Percentiles rank a stretch among this genome's conserved stretches.
These are phyloP conservation scores for Agrochola macilenta DNA, from an alignment of 2,888 invertebrate genomes.

Conservation along the genomic window DNA sequence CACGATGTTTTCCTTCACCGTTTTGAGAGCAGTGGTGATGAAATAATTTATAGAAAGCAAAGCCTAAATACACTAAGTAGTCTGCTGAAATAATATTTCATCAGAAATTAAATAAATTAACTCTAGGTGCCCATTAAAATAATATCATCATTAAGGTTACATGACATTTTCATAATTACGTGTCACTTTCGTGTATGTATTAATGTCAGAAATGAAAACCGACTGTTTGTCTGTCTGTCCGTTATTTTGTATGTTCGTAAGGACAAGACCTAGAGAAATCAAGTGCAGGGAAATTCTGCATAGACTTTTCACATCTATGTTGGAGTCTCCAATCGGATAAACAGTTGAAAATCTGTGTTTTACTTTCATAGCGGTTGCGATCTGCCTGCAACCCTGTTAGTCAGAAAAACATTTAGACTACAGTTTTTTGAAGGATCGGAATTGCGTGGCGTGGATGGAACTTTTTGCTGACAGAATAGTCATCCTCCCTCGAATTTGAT, in stretches of 20 bases:
- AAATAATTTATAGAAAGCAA: too few species aligned
- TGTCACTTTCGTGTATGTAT: constrained; percentile 49
- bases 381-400: background rate
- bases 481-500: background rate
- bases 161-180: constrained; percentile 63
- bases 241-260: constrained; percentile 14
- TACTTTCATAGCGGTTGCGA: too few species aligned
- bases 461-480: background rate
- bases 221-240: constrained; percentile 39
- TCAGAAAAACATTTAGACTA: background rate
- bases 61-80: background rate
- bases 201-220: constrained; percentile 43
- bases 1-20: too few species aligned
- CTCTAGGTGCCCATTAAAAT: constrained; percentile 55
- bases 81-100: constrained; percentile 48
- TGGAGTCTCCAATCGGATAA: background rate
- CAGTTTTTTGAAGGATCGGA: background rate
- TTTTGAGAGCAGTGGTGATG: too few species aligned
- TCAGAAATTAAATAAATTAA: constrained; percentile 52
- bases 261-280: constrained; percentile 3
- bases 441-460: background rate
- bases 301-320: background rate
- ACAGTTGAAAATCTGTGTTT: background rate
- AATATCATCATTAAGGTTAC: constrained; percentile 61
- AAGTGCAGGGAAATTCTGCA: background rate